phyloP scores from a whole-genome alignment of 2,797 vertebrate genomes.

The Rhinella marina region DNA sequence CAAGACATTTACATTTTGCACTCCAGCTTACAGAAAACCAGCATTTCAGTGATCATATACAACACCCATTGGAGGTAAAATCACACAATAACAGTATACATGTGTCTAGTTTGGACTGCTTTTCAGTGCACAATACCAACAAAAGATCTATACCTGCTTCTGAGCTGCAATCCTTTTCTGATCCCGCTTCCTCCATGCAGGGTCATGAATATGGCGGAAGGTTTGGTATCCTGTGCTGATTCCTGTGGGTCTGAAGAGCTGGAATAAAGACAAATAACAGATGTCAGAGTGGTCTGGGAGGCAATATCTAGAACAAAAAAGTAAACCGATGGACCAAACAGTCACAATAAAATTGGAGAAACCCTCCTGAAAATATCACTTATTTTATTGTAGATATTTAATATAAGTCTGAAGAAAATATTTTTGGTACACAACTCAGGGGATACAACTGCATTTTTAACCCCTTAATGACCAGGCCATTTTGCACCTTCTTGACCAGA shows the following conservation, averaged over 20 bases:
- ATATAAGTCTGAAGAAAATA: too few relatives aligned
- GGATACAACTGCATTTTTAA: too few relatives aligned
- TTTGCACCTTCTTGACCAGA: too few relatives aligned
- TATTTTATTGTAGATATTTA: too few relatives aligned
- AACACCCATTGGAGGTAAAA: too few relatives aligned
- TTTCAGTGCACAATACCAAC: background rate
- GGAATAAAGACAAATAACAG: conserved; percentile 7
- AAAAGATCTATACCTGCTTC: conserved; percentile 83
- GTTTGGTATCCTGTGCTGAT: conserved; percentile 93
- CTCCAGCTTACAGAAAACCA: background rate
- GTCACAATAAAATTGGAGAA: too few relatives aligned
- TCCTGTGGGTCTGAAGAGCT: conserved; percentile 90
- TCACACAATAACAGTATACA: background rate
- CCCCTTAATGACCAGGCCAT: too few relatives aligned
- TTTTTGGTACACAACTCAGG: too few relatives aligned
- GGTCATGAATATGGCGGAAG: conserved; percentile 92
- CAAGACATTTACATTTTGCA: background rate
- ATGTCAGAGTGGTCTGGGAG: background rate
- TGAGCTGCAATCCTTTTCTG: conserved; percentile 92
- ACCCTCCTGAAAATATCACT: too few relatives aligned
- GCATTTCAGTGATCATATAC: background rate
- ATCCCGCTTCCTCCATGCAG: conserved; percentile 95
- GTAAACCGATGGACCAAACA: too few relatives aligned
- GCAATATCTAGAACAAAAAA: too few relatives aligned
- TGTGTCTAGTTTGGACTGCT: background rate